These are phyloP conservation scores for Crotalus tigris DNA, from an alignment of 2,113 vertebrate genomes.

Conservation along the genomic window DNA sequence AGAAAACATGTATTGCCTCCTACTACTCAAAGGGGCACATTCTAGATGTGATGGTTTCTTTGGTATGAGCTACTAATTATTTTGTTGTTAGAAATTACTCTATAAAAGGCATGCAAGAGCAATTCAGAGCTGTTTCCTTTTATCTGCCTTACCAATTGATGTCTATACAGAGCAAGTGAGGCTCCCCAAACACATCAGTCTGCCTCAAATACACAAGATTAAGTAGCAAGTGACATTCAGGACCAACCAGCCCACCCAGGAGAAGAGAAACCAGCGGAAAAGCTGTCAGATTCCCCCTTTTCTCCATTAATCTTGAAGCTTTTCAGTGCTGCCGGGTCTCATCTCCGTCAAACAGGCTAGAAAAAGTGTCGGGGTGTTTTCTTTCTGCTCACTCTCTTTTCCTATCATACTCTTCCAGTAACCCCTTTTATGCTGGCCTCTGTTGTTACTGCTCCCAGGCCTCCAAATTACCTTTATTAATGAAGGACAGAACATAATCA, in stretches of 20 bases:
- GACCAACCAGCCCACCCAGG: constrained; percentile 98
- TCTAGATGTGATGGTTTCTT: constrained; percentile 42
- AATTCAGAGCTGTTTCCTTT: constrained; percentile 76
- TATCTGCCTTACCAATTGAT: constrained; percentile 82
- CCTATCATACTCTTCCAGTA: constrained; percentile 70
- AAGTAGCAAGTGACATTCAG: constrained; percentile 99
- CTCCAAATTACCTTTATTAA: background rate
- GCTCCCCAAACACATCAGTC: constrained; percentile 83
- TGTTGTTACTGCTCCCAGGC: constrained; percentile 10
- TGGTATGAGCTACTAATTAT: constrained; percentile 70
- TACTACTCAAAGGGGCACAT: constrained; percentile 46
- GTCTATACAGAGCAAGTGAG: constrained; percentile 76
- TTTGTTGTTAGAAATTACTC: constrained; percentile 74
- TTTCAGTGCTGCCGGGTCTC: constrained; percentile 93
- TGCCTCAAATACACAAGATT: constrained; percentile 98
- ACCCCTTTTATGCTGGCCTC: constrained; percentile 67
- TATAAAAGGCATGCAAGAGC: constrained; percentile 73
- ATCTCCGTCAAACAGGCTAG: constrained; percentile 91
- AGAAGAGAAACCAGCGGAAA: constrained; percentile 90
- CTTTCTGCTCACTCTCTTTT: constrained; percentile 67
- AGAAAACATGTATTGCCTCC: constrained; percentile 40
- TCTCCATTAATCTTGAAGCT: constrained; percentile 96
- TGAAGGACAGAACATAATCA: background rate
- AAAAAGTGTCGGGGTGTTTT: constrained; percentile 67
- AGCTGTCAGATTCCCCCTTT: constrained; percentile 91